Base-by-base conservation (phyloP, 1,140 invertebrate genomes). In the Rhopalosiphum maidis region DNA sequence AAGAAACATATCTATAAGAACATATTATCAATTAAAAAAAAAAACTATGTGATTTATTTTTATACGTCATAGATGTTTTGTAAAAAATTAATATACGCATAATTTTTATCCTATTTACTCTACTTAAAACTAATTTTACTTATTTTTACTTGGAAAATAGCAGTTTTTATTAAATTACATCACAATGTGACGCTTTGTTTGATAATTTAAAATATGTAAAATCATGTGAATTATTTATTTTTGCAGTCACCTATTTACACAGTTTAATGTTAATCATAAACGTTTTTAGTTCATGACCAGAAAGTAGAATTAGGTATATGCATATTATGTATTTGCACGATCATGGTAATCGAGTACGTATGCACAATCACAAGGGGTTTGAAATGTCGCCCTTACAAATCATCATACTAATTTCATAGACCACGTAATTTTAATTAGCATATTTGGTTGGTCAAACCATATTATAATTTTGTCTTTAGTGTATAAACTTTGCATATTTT, bases 401-500 rank as follows among this genome's bases (percentile, higher is more conserved):
- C 25, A 55, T 68, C 30, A 30, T 68, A 22, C 60, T 68, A 30
- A 68, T 68, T 68, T n/a, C 30, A 68, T 68, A n/a, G 60, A 68
- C 60, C 60, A n/a, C 25, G 48, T 51, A 51, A 68, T 68, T 68
- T 68, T 68, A 30, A 68, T 68, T 68, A 68, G 30, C 60, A 68
- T 68, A 68, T 68, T 68, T 68, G 60, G 60, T 68, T 68, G 60
- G 60, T 68, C 60, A 68, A 68, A 68, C 60, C 60, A n/a, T 68
- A 68, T n/a, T 68, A 68, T 68, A 68, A 68, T 68, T 68, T 68
- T 68, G 60, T n/a, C 30, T 68, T 68, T 68, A 68, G 60, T 30
- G 60, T 30, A 68, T 68, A n/a, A 11, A n/a, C 4, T 68, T 68
- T 68, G 60, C 60, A 68, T 68, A n/a, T 68, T 68, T 68, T 30